phyloP scores from a whole-genome alignment of 2,113 vertebrate genomes.

The Megaceryle maxima region DNA sequence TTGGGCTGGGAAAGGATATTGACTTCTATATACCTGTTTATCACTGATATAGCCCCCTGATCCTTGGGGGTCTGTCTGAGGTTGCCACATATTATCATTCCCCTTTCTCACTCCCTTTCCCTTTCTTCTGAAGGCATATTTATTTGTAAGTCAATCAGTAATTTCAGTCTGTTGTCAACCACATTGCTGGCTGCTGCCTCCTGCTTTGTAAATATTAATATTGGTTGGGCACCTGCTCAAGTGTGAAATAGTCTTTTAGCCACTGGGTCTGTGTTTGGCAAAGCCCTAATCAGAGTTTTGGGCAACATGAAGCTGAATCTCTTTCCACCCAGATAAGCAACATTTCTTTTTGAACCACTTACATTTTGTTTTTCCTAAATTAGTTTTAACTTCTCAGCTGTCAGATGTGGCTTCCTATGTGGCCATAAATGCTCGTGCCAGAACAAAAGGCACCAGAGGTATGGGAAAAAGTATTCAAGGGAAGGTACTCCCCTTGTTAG shows the following conservation, averaged over 20 bases:
- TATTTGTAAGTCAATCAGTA: background rate
- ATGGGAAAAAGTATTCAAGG: background rate
- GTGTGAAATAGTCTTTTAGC: conserved; percentile 40
- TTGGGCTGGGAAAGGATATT: background rate
- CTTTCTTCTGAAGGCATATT: background rate
- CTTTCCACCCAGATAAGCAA: conserved; percentile 6
- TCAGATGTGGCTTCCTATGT: background rate
- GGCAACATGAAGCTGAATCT: background rate
- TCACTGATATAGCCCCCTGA: background rate
- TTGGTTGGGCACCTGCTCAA: conserved; percentile 13
- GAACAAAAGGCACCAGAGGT: background rate
- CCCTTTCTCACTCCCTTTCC: background rate
- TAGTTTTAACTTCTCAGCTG: background rate
- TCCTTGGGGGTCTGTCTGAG: background rate
- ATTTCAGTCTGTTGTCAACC: background rate
- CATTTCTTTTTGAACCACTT: background rate
- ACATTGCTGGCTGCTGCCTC: background rate
- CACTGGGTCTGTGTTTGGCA: background rate
- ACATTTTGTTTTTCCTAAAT: background rate
- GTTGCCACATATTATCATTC: background rate
- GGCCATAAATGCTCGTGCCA: background rate
- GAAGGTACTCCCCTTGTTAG: background rate
- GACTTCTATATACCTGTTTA: background rate
- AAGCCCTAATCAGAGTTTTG: background rate
- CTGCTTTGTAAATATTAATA: conserved; percentile 51